phyloP scores from a whole-genome alignment of 2,113 vertebrate genomes.

The Mustelus asterias region DNA sequence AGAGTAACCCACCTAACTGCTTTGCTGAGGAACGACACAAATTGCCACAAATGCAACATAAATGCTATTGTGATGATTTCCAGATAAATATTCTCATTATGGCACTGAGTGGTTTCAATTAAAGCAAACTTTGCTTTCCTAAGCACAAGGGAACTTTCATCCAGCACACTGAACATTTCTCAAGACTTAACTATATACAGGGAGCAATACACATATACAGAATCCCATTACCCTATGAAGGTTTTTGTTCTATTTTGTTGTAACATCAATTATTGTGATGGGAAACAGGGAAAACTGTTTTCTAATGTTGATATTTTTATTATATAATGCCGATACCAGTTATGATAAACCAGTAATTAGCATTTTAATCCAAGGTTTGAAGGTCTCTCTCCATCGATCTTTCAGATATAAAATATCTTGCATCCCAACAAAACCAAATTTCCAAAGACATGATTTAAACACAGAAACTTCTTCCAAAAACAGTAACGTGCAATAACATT shows the following conservation, averaged over 20 bases:
- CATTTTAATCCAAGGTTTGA: not conserved
- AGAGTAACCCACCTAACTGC: too few species aligned
- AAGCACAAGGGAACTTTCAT: not conserved
- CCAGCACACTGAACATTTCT: not conserved
- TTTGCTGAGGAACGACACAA: not conserved
- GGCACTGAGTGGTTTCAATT: not conserved
- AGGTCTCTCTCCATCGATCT: not conserved
- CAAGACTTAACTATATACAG: not conserved
- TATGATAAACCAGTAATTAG: not conserved
- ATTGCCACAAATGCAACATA: not conserved
- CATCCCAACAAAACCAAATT: not conserved
- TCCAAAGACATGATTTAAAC: not conserved
- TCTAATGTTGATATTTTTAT: not conserved
- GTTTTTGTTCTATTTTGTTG: not conserved
- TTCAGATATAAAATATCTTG: not conserved
- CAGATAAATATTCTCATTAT: not conserved
- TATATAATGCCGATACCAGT: not conserved
- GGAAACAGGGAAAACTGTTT: too few species aligned
- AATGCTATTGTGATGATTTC: not conserved
- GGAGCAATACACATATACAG: too few species aligned
- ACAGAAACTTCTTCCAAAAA: not conserved
- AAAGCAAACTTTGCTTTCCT: not conserved
- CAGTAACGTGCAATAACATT: not conserved
- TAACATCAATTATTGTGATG: not conserved
- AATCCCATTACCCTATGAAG: not conserved